Base-by-base conservation (phyloP, 2,113 vertebrate species). In the Mohoua ochrocephala region DNA sequence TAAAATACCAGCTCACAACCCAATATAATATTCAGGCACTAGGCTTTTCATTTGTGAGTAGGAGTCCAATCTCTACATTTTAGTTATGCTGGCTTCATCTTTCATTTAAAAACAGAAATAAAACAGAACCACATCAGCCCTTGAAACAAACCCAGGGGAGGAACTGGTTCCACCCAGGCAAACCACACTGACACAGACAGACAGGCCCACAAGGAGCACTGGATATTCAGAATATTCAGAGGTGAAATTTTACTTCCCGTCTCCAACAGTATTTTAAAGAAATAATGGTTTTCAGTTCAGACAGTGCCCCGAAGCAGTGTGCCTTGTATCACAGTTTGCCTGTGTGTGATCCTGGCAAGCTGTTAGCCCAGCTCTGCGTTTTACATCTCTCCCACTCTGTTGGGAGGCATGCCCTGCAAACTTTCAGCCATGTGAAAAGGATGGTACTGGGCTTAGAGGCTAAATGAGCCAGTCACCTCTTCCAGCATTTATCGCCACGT, bases 401-500 rank as follows among this genome's bases (percentile, higher is more conserved):
- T 8, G 33, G 0, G 4, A 65, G 30, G 21, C 10, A 28, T 37
- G 69, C n/a, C 45, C 69, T 30, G 45, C 21, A 41, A 74, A 41
- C 37, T 13, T 78, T 28, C 2, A 84, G 37, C 41, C 26, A 26
- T 3, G 4, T 17, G 33, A 44, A 65, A 87, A 67, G 15, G 10
- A 50, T 17, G 7, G 14, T 35, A 31, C 39, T 37, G 22, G 28
- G 20, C 42, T 83, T 49, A 31, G 1, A 67, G 28, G 13, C 6
- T 50, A 37, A 87, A 47, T 0, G 10, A 75, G 50, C 54, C 22
- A 6, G 15, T 22, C 21, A 23, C 37, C 37, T 44, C 47, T 56
- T 23, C 24, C 41, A 49, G 37, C 22, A 70, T 59, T 78, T 63
- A 81, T 41, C 2, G 1, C 45, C 11, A 45, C 0, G 0, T n/a